Evolutionary conservation across 2,888 invertebrate genomes (phyloP), one percentile per base, ranked within the genome.

Genomic region (Argyresthia albistria): DNA sequence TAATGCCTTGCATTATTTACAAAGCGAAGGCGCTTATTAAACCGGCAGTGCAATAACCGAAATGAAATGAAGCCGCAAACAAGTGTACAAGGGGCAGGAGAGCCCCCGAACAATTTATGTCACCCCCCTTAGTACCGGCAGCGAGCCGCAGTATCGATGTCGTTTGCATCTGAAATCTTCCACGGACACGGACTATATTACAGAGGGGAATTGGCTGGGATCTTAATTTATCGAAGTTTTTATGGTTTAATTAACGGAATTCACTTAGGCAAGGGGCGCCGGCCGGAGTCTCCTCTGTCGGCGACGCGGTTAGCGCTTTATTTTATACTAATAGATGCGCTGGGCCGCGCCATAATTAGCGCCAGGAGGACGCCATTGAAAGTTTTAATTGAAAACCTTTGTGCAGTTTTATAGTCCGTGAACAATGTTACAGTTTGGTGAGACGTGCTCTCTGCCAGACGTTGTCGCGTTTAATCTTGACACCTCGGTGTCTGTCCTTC

Each of bases 171-270:
- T 79, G 75, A 83, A 83, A 79, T 81, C 80, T 82, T 81, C 75
- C 71, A 69, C 77, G 70, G 66, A 68, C 67, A 35, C 53, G 67
- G 75, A 74, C 79, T 80, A 73, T 84, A 84, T 83, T 82, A 82
- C 71, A 75, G 75, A 73, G 82, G 86, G 83, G 83, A 86, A 88
- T 83, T 76, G 88, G 82, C 83, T 79, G 78, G 78, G 81, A 86
- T 87, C 84, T 88, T 88, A 87, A 88, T 88, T 88, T 88, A 88
- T 88, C 77, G 88, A 87, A 88, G 80, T 88, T 88, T 88, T 88
- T 88, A 88, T 87, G 88, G 88, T 88, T 88, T 88, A 88, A 88
- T 88, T 88, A 88, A 88, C 87, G 80, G 86, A 88, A 88, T 88
- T 88, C 88, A 88, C 88, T 88, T 88, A 84, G 79, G 70, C 70